phyloP scores from a whole-genome alignment of 2,888 invertebrate species.

The Leucozona laternaria region DNA sequence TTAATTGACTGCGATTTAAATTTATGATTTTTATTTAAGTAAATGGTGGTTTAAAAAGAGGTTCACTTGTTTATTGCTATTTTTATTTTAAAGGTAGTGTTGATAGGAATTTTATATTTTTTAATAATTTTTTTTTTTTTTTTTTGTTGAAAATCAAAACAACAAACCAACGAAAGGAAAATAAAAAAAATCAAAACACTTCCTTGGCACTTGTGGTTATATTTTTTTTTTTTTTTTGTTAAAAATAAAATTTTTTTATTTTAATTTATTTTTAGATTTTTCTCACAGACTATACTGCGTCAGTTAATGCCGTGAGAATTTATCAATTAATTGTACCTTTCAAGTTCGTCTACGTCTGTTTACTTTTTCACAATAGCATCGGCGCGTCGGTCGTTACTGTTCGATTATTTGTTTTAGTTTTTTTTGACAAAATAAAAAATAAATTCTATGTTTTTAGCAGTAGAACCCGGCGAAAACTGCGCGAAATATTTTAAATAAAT shows the following conservation, averaged over 20 bases:
- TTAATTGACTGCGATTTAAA: slow-evolving; percentile 63
- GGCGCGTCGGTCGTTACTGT: background rate
- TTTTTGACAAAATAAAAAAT: slow-evolving; percentile 37
- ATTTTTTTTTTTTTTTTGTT: slow-evolving; percentile 32
- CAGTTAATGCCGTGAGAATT: slow-evolving; percentile 34
- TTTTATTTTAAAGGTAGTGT: slow-evolving; percentile 55
- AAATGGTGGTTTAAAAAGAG: slow-evolving; percentile 63
- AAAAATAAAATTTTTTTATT: background rate
- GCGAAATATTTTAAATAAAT: slow-evolving; percentile 52
- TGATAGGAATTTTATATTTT: slow-evolving; percentile 19
- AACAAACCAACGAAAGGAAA: slow-evolving; percentile 58
- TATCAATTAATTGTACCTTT: slow-evolving; percentile 20
- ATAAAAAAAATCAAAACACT: slow-evolving; percentile 52
- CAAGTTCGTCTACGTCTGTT: slow-evolving; percentile 27
- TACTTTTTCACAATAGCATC: slow-evolving; percentile 21
- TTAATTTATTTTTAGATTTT: slow-evolving; percentile 19
- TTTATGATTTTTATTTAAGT: slow-evolving; percentile 21
- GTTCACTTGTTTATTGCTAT: slow-evolving; percentile 72
- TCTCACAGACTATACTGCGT: slow-evolving; percentile 22
- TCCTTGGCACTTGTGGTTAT: slow-evolving; percentile 74
- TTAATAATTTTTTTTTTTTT: background rate
- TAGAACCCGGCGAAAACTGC: slow-evolving; percentile 64
- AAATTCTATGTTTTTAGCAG: slow-evolving; percentile 45
- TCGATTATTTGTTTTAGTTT: slow-evolving; percentile 9
- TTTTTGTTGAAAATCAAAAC: slow-evolving; percentile 50